phyloP scores from a whole-genome alignment of 53 echinoderm and acorn worm species.

The Antedon mediterranea region DNA sequence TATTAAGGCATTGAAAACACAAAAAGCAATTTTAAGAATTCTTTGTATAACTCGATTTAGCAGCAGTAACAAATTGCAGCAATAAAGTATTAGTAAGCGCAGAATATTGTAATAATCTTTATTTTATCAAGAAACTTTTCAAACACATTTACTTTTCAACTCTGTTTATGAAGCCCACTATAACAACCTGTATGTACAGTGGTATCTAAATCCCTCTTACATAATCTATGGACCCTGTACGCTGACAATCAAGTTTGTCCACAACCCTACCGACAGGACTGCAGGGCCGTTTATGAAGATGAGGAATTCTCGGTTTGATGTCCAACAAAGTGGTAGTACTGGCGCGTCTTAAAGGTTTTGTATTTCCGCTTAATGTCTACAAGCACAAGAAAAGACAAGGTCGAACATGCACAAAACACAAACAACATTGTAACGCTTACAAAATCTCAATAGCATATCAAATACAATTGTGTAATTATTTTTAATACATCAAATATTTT shows the following conservation, averaged over 20 bases:
- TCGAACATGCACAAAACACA: neutral
- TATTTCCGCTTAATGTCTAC: neutral
- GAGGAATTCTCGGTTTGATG: neutral
- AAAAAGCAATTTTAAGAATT: no score
- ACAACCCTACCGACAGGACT: neutral
- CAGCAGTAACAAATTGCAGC: no score
- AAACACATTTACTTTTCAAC: no score
- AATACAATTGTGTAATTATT: no score
- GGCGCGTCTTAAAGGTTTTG: neutral
- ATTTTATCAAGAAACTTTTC: no score
- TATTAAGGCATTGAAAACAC: no score
- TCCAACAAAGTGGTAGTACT: neutral
- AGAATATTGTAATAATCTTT: no score
- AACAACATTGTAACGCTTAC: neutral
- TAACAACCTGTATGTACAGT: no score
- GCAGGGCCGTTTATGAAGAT: neutral
- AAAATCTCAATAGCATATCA: neutral
- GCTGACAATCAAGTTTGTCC: neutral
- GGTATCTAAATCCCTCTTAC: neutral
- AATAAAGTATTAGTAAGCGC: no score
- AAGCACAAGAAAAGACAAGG: neutral
- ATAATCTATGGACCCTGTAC: neutral
- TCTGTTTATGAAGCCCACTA: no score
- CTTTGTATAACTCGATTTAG: no score
- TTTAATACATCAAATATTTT: no score